These are phyloP conservation scores for Lycaena phlaeas DNA, from an alignment of 2,888 invertebrate genomes.

Conservation along the genomic window DNA sequence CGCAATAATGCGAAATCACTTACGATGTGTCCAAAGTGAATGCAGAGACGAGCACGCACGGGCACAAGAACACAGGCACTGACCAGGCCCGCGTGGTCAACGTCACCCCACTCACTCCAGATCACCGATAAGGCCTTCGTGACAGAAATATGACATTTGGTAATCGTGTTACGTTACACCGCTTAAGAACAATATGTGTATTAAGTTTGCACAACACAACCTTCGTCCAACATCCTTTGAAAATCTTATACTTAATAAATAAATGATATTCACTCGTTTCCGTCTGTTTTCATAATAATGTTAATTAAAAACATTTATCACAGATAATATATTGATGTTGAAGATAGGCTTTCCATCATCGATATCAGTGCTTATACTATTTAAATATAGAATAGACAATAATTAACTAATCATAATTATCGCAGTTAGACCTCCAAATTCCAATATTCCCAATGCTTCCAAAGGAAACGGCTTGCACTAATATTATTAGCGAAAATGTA, in stretches of 20 bases:
- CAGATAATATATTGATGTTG: too few species aligned
- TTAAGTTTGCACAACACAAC: slow-evolving; percentile 19
- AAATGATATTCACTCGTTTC: neutral
- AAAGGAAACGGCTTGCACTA: too few species aligned
- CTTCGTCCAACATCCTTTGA: slow-evolving; percentile 9
- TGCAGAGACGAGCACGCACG: slow-evolving; percentile 28
- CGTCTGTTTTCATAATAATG: too few species aligned
- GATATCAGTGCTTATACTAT: too few species aligned
- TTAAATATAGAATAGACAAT: too few species aligned
- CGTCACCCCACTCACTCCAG: slow-evolving; percentile 28
- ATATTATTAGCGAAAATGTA: too few species aligned
- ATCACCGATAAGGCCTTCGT: slow-evolving; percentile 25
- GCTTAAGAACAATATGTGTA: slow-evolving; percentile 20
- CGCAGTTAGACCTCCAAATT: too few species aligned
- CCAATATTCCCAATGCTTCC: too few species aligned
- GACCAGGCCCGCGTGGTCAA: slow-evolving; percentile 24
- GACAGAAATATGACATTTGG: slow-evolving; percentile 26
- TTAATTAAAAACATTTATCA: too few species aligned
- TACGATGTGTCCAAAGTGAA: slow-evolving; percentile 23
- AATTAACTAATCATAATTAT: too few species aligned
- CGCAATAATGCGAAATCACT: slow-evolving; percentile 20
- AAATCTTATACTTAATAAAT: neutral
- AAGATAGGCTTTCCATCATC: too few species aligned
- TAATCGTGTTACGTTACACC: slow-evolving; percentile 23
- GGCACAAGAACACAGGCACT: slow-evolving; percentile 29